phyloP scores from a whole-genome alignment of 2,113 vertebrate genomes.

The Mus pahari region DNA sequence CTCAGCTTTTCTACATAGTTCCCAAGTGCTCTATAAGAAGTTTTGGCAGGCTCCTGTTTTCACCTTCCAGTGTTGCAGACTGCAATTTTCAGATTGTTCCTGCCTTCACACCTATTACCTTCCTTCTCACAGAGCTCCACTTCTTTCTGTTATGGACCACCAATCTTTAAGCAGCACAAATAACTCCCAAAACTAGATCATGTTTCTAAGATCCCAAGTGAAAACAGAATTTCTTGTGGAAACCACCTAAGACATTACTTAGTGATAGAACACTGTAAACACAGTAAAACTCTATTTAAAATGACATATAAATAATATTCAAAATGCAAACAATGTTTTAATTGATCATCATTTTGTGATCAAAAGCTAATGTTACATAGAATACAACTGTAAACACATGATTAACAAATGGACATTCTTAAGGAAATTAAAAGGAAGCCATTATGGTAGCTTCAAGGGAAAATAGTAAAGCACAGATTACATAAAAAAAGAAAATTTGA shows the following conservation, averaged over 20 bases:
- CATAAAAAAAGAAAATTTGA: neutral
- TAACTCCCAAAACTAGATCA: too few relatives aligned
- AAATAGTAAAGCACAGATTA: neutral
- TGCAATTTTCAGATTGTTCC: neutral
- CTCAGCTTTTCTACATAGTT: neutral
- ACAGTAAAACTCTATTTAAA: constrained; percentile 4
- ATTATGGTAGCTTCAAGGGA: neutral
- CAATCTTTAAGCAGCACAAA: neutral
- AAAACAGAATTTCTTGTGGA: neutral
- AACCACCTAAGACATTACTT: neutral
- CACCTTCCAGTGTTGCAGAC: neutral
- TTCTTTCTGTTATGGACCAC: neutral
- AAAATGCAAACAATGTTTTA: neutral
- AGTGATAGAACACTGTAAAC: neutral
- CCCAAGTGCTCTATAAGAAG: neutral
- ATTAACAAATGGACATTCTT: neutral
- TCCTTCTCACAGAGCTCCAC: too few relatives aligned
- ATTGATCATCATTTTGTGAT: neutral
- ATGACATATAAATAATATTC: neutral
- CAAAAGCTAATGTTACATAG: neutral
- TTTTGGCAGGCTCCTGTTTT: neutral
- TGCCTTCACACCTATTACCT: neutral
- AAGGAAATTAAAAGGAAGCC: neutral
- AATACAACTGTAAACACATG: neutral
- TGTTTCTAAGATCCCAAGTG: neutral